Evolutionary conservation across 1,140 invertebrate species (phyloP), one percentile per base, ranked within the genome.

Genomic region (Hylaeus anthracinus): DNA sequence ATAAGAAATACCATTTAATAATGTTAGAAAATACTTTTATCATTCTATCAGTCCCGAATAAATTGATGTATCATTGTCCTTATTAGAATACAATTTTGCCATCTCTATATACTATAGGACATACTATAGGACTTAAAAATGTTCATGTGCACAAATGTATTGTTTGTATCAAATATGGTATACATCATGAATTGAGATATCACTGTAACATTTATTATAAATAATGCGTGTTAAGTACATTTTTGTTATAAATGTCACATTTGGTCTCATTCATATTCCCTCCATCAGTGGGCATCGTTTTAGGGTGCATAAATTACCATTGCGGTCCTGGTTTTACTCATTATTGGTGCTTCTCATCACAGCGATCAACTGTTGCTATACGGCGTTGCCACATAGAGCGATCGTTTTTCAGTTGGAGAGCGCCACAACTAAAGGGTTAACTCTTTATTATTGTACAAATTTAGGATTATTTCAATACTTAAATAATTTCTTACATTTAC

Each of bases 371-470:
- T 63, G 58, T 26, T 2, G 9, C 26, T 26, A 26, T 41, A 51
- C 9, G 9, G 51, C 51, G 10, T 10, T 51, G 51, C 9, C 10
- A 9, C 8, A 51, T 9, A 51, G 8, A 51, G 51, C 9, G 51
- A 9, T 51, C 9, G 6, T 51, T 51, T 51, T 10, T 51, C 51
- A 51, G 51, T 51, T 51, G 51, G 51, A 12, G 61, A 5, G 10
- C 1, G 4, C 37, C 37, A 37, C 61, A 63, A 63, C 37, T 63
- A 41, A 63, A 63, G 61, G 5, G 39, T 69, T 60, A 55, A 74
- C 53, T n/a, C 26, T 37, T 77, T 41, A 60, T 56, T 77, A 58
- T 56, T 43, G 26, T 79, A 83, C 48, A 84, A 65, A 63, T 79
- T 39, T 45, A 26, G 37, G n/a, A 45, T 66, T 63, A 55, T 37